Percentiles rank a stretch among this genome's conserved stretches.
Conservation (phyloP, 2,888 invertebrate genomes). For the Tetragonisca angustula region DNA sequence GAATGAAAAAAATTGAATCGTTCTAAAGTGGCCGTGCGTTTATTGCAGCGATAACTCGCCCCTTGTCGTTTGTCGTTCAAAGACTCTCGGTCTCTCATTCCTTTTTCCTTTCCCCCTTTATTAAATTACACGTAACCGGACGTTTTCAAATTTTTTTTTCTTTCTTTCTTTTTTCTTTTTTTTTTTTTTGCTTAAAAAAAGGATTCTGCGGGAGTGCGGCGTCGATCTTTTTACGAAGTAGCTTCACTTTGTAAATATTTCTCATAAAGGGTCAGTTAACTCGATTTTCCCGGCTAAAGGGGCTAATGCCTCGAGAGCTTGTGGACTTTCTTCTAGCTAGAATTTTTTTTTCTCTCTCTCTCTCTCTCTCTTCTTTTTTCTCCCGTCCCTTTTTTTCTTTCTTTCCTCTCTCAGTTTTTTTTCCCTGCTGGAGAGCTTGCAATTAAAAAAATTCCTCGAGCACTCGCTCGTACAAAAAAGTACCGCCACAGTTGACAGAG, state of each 20-base stretch:
- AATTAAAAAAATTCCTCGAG: background rate
- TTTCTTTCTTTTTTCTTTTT: too few relatives aligned
- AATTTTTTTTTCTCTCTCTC: background rate
- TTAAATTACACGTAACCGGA: background rate
- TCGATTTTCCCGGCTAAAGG: constrained; percentile 12
- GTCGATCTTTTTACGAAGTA: background rate
- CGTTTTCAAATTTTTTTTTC: background rate
- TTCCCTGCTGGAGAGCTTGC: background rate
- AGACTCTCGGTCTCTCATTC: accelerated
- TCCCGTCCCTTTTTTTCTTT: background rate
- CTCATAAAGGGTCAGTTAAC: constrained; percentile 6
- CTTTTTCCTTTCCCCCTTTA: background rate
- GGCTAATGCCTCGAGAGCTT: background rate
- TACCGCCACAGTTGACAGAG: background rate
- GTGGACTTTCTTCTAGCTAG: too few relatives aligned
- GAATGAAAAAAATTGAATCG: constrained; percentile 25
- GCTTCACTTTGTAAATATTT: constrained; percentile 9
- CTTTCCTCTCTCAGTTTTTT: background rate
- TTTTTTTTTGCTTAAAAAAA: background rate
- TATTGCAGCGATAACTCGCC: background rate
- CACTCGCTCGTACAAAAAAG: background rate
- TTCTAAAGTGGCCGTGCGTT: background rate
- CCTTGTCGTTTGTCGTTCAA: background rate
- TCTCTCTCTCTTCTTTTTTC: background rate
- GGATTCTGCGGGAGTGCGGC: too few relatives aligned